Conservation (phyloP, 2,797 vertebrate species). For the Onychomys torridus region DNA sequence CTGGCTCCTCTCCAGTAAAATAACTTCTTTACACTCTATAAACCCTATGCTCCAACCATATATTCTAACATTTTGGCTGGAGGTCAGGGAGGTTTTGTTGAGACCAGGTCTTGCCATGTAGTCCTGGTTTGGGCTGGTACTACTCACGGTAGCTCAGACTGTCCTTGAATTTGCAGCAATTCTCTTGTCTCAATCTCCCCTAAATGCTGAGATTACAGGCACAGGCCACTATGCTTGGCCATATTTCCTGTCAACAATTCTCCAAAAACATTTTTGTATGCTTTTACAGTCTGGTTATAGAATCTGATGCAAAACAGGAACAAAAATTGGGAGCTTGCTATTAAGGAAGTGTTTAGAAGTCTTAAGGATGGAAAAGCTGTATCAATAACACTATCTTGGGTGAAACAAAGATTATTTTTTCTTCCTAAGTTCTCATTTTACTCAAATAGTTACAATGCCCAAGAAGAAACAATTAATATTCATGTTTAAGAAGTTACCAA, state of each 20-base stretch:
- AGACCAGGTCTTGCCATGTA: neutral
- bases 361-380: neutral
- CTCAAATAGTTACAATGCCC: neutral
- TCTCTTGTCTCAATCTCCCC: neutral
- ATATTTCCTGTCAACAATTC: slow-evolving; percentile 12
- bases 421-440: neutral
- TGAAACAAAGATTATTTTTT: neutral
- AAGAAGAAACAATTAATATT: neutral
- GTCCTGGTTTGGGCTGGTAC: neutral
- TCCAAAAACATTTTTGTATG: neutral
- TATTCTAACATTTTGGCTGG: neutral
- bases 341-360: neutral
- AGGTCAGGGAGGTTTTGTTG: neutral
- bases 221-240: neutral
- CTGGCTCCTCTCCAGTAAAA: neutral
- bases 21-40: neutral
- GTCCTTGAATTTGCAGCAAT: neutral
- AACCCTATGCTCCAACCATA: neutral
- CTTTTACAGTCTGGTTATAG: neutral
- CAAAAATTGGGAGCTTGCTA: neutral
- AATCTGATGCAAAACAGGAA: neutral
- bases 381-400: neutral
- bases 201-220: neutral
- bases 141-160: neutral
- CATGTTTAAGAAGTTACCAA: neutral